A percentile compares a stretch with the other conserved stretches of the same genome.
Conservation (phyloP, 2,888 invertebrate species). For the Oithona nana region DNA sequence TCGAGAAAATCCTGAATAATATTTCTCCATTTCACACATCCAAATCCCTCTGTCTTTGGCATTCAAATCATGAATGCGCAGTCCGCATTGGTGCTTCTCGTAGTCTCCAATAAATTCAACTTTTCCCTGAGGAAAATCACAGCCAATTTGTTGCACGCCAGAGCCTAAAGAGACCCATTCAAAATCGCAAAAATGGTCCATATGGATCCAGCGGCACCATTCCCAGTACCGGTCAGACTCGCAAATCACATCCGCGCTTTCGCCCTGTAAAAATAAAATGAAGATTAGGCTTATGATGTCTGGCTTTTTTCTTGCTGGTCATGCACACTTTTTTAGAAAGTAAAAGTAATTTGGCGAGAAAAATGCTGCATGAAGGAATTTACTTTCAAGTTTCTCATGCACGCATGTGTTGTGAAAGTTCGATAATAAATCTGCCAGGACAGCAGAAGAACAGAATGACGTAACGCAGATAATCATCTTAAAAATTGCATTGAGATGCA, state of each 20-base stretch:
- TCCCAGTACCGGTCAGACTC: conserved; percentile 12
- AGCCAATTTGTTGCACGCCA: neutral
- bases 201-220: conserved; percentile 12
- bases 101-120: conserved; percentile 6
- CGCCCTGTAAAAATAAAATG: conserved; percentile 1
- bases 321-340: too few relatives aligned
- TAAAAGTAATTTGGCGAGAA: neutral
- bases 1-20: conserved; percentile 13
- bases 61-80: neutral
- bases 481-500: too few relatives aligned
- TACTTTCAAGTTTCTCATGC: too few relatives aligned
- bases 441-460: too few relatives aligned
- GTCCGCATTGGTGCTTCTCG: neutral
- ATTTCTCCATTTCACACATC: conserved; percentile 14
- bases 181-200: conserved; percentile 11
- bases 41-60: conserved; percentile 8
- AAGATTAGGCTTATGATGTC: neutral
- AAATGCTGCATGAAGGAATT: neutral
- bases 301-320: neutral
- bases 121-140: conserved; percentile 2
- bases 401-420: too few relatives aligned
- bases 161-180: neutral
- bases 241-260: neutral
- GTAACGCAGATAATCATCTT: too few relatives aligned
- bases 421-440: too few relatives aligned